phyloP scores from a whole-genome alignment of 1,140 invertebrate genomes.

The Solenopsis invicta region DNA sequence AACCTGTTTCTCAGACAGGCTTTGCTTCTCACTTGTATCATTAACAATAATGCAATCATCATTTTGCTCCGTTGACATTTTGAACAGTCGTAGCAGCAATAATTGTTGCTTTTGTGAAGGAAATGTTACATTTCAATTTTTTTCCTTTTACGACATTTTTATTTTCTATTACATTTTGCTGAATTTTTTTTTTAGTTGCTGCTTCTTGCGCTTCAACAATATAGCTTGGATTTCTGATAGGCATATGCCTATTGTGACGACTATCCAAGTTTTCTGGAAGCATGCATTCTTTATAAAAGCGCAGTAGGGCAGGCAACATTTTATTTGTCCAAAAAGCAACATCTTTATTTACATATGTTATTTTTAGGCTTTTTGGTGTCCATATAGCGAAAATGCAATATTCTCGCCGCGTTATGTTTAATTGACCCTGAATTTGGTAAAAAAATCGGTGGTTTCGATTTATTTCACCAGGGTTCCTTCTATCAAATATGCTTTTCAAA shows the following conservation, averaged over 20 bases:
- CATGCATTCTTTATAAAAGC: not conserved
- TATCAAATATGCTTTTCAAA: not conserved
- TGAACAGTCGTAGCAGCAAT: not conserved
- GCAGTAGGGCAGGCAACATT: not conserved
- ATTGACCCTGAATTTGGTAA: not conserved
- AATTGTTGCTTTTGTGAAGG: too few relatives aligned
- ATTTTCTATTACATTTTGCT: too few relatives aligned
- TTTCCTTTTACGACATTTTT: too few relatives aligned
- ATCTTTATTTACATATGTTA: not conserved
- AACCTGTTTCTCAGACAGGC: too few relatives aligned
- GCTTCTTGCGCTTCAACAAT: too few relatives aligned
- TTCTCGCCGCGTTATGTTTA: not conserved
- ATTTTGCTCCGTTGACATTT: not conserved
- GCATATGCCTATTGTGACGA: too few relatives aligned
- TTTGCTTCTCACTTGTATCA: too few relatives aligned
- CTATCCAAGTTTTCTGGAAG: not conserved
- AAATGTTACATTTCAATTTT: too few relatives aligned
- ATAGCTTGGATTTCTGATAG: too few relatives aligned
- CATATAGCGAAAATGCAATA: not conserved
- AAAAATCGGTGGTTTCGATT: not conserved
- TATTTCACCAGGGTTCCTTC: not conserved
- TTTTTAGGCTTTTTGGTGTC: slow-evolving; percentile 12
- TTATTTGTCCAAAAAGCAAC: not conserved
- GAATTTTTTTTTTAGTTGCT: too few relatives aligned
- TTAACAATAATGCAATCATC: not conserved